A percentile compares a stretch with the other conserved stretches of the same genome.
phyloP scores from a whole-genome alignment of 2,888 invertebrate genomes.

The Ctena decussata region DNA sequence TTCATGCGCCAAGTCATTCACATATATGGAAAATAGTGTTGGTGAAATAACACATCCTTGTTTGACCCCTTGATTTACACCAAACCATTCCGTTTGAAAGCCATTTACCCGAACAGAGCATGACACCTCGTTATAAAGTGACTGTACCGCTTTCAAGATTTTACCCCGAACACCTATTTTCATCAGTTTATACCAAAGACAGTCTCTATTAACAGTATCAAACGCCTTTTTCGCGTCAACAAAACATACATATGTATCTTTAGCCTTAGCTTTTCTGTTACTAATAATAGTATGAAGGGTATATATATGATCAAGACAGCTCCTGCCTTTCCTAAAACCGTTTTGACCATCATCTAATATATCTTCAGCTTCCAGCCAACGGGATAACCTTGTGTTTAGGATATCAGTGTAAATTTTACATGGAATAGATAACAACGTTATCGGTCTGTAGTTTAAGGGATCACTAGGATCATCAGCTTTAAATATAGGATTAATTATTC shows the following conservation, averaged over 20 bases:
- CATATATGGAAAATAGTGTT: conserved; percentile 32
- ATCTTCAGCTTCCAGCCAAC: conserved; percentile 28
- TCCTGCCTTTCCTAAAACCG: conserved; percentile 35
- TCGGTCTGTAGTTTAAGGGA: conserved; percentile 31
- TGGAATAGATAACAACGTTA: conserved; percentile 18
- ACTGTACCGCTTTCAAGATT: conserved; percentile 32
- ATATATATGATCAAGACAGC: conserved; percentile 38
- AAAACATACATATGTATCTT: conserved; percentile 32
- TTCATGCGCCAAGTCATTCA: conserved; percentile 34
- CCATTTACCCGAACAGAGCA: conserved; percentile 19
- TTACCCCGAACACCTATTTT: conserved; percentile 28
- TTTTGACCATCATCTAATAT: conserved; percentile 42
- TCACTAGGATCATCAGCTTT: conserved; percentile 19
- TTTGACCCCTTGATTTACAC: conserved; percentile 26
- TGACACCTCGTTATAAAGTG: conserved; percentile 16
- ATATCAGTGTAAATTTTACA: conserved; percentile 27
- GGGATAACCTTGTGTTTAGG: conserved; percentile 9
- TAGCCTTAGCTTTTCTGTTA: not conserved
- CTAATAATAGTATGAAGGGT: conserved; percentile 27
- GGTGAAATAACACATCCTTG: conserved; percentile 44
- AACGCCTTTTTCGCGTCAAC: conserved; percentile 42
- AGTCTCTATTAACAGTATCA: conserved; percentile 38
- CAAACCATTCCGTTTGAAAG: conserved; percentile 28
- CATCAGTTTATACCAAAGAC: conserved; percentile 24
- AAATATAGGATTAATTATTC: conserved; percentile 9